Conservation (phyloP, 2,888 invertebrate genomes). For the Ecdyonurus torrentis region DNA sequence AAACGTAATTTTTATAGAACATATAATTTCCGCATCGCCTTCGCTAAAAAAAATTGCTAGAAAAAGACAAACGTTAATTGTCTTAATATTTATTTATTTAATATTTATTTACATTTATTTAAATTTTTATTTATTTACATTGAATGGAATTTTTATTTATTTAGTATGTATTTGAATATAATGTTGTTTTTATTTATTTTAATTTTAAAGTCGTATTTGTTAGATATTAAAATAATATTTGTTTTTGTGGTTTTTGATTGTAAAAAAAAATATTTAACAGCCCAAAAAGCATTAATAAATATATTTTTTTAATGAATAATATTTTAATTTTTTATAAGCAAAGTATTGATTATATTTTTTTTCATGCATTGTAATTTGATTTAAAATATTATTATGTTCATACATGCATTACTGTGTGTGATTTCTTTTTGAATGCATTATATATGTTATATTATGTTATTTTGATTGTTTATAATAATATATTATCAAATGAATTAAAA, state of each 20-base stretch:
- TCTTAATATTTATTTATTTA: not conserved
- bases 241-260: not conserved
- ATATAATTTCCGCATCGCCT: not conserved
- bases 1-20: constrained; percentile 6
- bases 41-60: not conserved
- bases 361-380: not conserved
- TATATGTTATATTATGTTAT: not conserved
- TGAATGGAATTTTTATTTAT: not conserved
- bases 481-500: not conserved
- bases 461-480: not conserved
- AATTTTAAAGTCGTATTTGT: not conserved
- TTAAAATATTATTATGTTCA: not conserved
- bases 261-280: not conserved
- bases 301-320: too few relatives aligned
- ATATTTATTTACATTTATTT: constrained; percentile 2
- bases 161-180: too few relatives aligned
- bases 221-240: not conserved
- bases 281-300: not conserved
- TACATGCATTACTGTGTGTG: not conserved
- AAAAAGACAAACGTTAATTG: not conserved
- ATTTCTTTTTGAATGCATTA: not conserved
- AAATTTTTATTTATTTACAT: not conserved
- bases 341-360: not conserved
- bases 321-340: not conserved
- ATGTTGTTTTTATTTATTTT: too few relatives aligned